Conservation (phyloP, 2,113 vertebrate species). For the Boulengeromyrus knoepffleri region DNA sequence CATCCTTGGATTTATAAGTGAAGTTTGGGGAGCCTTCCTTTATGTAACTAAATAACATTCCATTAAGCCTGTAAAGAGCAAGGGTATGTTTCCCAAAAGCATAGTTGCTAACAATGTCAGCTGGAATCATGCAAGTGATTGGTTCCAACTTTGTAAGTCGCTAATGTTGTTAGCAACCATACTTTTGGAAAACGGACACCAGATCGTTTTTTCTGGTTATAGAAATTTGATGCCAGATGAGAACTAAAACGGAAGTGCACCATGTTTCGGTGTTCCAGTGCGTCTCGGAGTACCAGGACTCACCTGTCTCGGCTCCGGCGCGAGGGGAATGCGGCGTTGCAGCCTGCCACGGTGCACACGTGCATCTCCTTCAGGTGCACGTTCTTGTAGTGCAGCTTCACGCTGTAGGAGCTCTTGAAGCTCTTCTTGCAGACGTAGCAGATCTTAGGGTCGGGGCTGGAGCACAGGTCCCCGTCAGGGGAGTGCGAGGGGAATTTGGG, state of each 20-base stretch:
- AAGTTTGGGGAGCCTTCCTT: not conserved
- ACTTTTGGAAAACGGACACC: not conserved
- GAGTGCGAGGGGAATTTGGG: slow-evolving; percentile 88
- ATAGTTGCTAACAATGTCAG: not conserved
- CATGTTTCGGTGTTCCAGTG: not conserved
- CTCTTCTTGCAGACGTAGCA: slow-evolving; percentile 99
- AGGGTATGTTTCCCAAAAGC: not conserved
- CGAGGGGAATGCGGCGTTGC: slow-evolving; percentile 96
- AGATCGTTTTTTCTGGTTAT: not conserved
- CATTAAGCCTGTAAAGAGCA: not conserved
- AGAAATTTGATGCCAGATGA: not conserved
- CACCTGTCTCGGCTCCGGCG: slow-evolving; percentile 98
- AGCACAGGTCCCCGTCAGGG: slow-evolving; percentile 89
- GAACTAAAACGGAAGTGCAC: not conserved
- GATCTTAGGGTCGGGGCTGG: slow-evolving; percentile 96
- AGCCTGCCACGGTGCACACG: slow-evolving; percentile 95
- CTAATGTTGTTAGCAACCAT: not conserved
- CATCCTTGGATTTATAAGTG: not conserved
- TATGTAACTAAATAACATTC: not conserved
- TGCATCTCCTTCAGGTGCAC: slow-evolving; percentile 99
- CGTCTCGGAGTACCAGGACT: slow-evolving; percentile 44
- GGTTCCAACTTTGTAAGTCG: not conserved
- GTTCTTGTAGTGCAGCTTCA: slow-evolving; percentile 98
- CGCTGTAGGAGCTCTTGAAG: slow-evolving; percentile 99
- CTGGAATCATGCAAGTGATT: not conserved